Conservation (phyloP, 2,113 vertebrate genomes). For the Melozone crissalis region DNA sequence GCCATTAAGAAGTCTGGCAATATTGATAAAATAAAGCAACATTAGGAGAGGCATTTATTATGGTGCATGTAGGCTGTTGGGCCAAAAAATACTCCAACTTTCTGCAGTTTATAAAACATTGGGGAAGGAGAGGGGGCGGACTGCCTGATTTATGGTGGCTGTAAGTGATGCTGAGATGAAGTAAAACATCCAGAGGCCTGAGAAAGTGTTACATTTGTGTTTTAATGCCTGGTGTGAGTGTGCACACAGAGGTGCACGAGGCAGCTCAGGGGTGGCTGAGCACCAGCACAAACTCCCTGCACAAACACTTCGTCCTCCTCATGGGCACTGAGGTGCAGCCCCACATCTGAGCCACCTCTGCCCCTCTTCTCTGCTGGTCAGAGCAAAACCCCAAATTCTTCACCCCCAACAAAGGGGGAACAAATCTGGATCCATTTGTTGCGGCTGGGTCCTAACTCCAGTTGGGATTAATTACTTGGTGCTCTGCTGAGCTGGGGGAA, state of each 20-base stretch:
- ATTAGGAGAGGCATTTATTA: conserved; percentile 74
- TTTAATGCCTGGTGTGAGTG: background rate
- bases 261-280: background rate
- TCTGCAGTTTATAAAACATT: conserved; percentile 72
- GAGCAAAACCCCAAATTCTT: fast-evolving
- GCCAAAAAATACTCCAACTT: conserved; percentile 66
- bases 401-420: fast-evolving
- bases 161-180: conserved; percentile 69
- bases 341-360: background rate
- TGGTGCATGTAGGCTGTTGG: conserved; percentile 24
- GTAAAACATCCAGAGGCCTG: conserved; percentile 62
- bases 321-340: fast-evolving
- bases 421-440: background rate
- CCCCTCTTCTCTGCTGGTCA: background rate
- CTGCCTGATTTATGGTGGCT: conserved; percentile 67
- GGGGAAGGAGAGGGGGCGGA: conserved; percentile 25
- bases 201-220: conserved; percentile 48
- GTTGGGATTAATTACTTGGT: background rate
- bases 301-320: background rate
- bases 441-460: background rate
- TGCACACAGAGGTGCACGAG: background rate
- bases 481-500: background rate
- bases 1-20: conserved; percentile 69
- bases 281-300: fast-evolving
- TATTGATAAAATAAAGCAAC: conserved; percentile 69